Percentiles rank a stretch among this genome's conserved stretches.
These are phyloP conservation scores for Brachionus koreanus DNA, from an alignment of 1,140 invertebrate genomes.

Conservation along the genomic window DNA sequence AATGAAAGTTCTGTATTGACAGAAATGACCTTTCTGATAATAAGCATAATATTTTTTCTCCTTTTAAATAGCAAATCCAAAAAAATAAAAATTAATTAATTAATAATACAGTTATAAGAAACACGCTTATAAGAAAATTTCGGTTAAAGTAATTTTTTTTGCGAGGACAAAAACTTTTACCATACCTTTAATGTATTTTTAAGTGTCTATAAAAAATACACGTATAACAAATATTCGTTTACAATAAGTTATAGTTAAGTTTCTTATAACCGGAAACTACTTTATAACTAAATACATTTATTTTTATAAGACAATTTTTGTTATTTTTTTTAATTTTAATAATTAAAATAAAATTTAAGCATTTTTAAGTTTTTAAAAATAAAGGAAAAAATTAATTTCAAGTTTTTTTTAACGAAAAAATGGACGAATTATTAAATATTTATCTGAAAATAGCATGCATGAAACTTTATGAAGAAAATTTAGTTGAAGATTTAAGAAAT, in stretches of 20 bases:
- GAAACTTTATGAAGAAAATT: neutral
- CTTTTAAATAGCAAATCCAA: too few relatives aligned
- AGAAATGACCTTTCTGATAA: too few relatives aligned
- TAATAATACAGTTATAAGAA: neutral
- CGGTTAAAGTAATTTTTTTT: neutral
- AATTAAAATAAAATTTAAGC: too few relatives aligned
- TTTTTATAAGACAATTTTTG: too few relatives aligned
- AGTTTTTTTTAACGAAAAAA: neutral
- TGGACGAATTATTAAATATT: neutral
- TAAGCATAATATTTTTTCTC: too few relatives aligned
- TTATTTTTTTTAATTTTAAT: too few relatives aligned
- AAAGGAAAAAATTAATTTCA: neutral
- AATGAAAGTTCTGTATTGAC: too few relatives aligned
- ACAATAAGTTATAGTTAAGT: neutral
- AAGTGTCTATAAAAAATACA: neutral
- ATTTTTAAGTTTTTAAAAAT: too few relatives aligned
- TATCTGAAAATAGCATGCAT: neutral
- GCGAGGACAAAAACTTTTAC: neutral
- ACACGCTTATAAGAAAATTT: neutral
- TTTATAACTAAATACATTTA: too few relatives aligned
- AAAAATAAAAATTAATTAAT: too few relatives aligned
- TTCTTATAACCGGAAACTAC: too few relatives aligned
- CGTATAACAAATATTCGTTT: neutral
- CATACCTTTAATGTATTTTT: neutral
- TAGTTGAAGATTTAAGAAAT: neutral